Conservation (phyloP, 2,888 invertebrate genomes). For the Disparrhopalites patrizii region DNA sequence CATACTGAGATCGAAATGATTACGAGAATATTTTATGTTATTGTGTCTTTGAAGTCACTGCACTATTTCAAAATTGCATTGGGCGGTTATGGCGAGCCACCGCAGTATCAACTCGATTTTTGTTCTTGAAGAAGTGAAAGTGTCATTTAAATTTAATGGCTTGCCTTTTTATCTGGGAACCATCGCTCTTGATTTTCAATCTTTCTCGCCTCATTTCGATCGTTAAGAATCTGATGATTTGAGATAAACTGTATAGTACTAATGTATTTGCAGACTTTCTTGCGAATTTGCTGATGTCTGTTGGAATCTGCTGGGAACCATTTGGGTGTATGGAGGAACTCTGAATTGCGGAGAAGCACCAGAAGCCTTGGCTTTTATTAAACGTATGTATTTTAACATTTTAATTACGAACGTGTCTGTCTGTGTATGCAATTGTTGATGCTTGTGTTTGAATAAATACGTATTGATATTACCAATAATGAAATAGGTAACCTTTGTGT, state of each 20-base stretch:
- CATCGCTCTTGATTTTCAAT: too few species aligned
- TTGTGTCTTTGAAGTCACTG: too few species aligned
- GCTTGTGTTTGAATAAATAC: too few species aligned
- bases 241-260: too few species aligned
- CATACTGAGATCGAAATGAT: background rate
- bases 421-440: too few species aligned
- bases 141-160: background rate
- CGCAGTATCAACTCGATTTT: too few species aligned
- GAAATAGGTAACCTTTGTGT: background rate
- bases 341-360: constrained; percentile 35
- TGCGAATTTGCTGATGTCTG: constrained; percentile 38
- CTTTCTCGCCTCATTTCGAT: too few species aligned
- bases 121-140: background rate
- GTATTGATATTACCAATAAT: background rate
- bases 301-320: constrained; percentile 40
- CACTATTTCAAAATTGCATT: too few species aligned
- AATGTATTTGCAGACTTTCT: constrained; percentile 26
- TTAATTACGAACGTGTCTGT: too few species aligned
- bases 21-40: background rate
- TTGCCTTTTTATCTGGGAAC: background rate
- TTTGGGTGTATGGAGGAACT: constrained; percentile 39
- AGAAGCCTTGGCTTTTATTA: constrained; percentile 35
- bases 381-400: constrained; percentile 22
- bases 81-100: too few species aligned
- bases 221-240: too few species aligned